These are phyloP conservation scores for Chunga burmeisteri DNA, from an alignment of 2,113 vertebrate species.

Conservation along the genomic window DNA sequence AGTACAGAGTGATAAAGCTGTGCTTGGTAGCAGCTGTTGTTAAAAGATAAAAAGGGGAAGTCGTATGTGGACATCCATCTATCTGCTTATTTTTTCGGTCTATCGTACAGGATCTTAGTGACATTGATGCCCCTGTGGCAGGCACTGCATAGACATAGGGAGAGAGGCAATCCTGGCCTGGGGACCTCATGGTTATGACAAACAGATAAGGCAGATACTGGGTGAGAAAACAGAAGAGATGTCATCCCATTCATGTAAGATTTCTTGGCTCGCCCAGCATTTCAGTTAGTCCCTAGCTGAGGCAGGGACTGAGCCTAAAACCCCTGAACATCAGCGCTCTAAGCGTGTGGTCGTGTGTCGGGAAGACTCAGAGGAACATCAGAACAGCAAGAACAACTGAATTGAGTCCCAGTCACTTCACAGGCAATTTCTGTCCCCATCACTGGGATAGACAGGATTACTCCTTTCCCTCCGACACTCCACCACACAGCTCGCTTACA, in stretches of 20 bases:
- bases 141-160: not conserved
- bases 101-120: not conserved
- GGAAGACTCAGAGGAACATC: not conserved
- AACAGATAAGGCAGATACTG: not conserved
- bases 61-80: rapidly evolving
- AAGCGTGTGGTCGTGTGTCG: not conserved
- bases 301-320: not conserved
- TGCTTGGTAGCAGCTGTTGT: not conserved
- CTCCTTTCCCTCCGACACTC: not conserved
- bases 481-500: not conserved
- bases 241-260: not conserved
- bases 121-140: not conserved
- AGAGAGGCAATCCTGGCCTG: not conserved
- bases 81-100: not conserved
- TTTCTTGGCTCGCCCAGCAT: not conserved
- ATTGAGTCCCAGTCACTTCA: not conserved
- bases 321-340: not conserved
- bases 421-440: not conserved
- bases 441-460: not conserved
- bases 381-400: not conserved
- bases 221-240: not conserved
- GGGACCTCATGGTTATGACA: not conserved
- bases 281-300: not conserved
- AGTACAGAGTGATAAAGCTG: not conserved
- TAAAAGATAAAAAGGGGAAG: not conserved